Conservation (phyloP, 1,140 invertebrate species). For the Metopolophium dirhodum region DNA sequence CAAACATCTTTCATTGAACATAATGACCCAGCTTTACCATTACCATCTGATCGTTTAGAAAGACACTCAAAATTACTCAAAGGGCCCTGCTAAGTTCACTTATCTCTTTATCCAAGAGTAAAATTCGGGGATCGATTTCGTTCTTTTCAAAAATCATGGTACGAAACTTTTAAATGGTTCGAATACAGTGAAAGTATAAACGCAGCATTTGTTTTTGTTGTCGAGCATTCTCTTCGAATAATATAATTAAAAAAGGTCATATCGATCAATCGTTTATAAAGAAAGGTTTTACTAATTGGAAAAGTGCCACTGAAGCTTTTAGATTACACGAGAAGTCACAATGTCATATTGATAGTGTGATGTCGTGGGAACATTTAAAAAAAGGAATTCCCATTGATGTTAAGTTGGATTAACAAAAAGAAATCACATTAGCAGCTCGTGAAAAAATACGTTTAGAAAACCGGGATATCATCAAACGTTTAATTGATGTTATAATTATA, state of each 20-base stretch:
- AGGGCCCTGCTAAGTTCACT: too few relatives aligned
- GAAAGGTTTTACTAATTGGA: not conserved
- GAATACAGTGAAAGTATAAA: too few relatives aligned
- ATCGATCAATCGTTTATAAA: not conserved
- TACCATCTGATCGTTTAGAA: too few relatives aligned
- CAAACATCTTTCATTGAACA: too few relatives aligned
- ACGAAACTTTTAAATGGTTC: not conserved
- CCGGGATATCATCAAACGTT: not conserved
- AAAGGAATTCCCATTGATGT: not conserved
- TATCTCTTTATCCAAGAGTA: too few relatives aligned
- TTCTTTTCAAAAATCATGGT: not conserved
- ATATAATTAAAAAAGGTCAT: not conserved
- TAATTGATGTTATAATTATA: not conserved
- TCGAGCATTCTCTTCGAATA: not conserved
- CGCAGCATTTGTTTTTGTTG: too few relatives aligned
- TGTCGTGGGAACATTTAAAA: slow-evolving; percentile 61
- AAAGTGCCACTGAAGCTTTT: not conserved
- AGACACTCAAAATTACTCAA: too few relatives aligned
- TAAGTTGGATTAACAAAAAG: not conserved
- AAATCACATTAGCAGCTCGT: not conserved
- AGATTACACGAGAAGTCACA: not conserved
- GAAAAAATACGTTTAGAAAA: not conserved
- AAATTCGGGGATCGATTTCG: not conserved
- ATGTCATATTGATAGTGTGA: not conserved
- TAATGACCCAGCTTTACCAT: too few relatives aligned